phyloP scores from a whole-genome alignment of 2,888 invertebrate species.

The Caenorhabditis sulstoni region DNA sequence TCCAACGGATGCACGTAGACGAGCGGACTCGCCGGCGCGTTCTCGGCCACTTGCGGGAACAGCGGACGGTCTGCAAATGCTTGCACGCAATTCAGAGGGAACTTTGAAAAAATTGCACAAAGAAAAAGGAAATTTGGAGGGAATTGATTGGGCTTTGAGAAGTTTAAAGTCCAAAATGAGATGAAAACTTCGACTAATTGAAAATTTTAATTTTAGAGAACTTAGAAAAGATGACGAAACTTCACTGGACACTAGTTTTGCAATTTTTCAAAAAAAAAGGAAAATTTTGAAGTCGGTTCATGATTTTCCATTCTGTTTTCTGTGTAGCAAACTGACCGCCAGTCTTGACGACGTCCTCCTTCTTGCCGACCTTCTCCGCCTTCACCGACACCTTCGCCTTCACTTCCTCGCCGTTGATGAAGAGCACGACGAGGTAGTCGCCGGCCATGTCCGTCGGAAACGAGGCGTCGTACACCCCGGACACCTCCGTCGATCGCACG shows the following conservation, averaged over 20 bases:
- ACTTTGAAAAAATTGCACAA: no score
- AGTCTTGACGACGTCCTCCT: slow-evolving; percentile 39
- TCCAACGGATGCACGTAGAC: slow-evolving; percentile 34
- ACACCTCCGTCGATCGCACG: slow-evolving; percentile 30
- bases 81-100: not conserved
- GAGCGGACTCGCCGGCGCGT: not conserved
- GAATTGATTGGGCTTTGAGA: no score
- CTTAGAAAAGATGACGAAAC: no score
- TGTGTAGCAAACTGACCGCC: slow-evolving; percentile 8
- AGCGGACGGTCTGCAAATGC: slow-evolving; percentile 2
- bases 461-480: slow-evolving; percentile 53
- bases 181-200: no score
- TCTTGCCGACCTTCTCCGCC: slow-evolving; percentile 50
- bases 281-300: no score
- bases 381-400: slow-evolving; percentile 22
- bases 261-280: no score
- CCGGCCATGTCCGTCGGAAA: slow-evolving; percentile 63
- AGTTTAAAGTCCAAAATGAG: no score
- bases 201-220: no score
- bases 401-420: slow-evolving; percentile 56
- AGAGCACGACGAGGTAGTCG: slow-evolving; percentile 54
- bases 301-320: not conserved
- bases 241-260: no score
- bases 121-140: no score
- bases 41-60: slow-evolving; percentile 27